Evolutionary conservation across 2,888 invertebrate genomes (phyloP).

Genomic region (Oxyscelio sp.): DNA sequence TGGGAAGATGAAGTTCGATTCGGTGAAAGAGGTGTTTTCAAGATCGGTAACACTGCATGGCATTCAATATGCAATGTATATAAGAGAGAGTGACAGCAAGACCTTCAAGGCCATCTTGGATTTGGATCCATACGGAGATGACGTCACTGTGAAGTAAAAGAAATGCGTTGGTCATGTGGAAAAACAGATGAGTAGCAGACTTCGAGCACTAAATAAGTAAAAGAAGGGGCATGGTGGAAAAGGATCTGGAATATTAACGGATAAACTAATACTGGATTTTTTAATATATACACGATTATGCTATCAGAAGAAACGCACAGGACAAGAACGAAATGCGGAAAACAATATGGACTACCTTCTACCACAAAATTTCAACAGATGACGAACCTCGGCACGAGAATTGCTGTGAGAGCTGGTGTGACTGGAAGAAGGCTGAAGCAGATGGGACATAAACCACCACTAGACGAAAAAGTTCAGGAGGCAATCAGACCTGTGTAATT

Average conservation of each 20-base stretch:
- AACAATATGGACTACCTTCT: conserved; percentile 78
- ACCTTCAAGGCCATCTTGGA: conserved; percentile 57
- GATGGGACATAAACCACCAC: conserved; percentile 8
- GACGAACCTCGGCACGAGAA: conserved; percentile 50
- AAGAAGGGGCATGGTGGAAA: conserved; percentile 58
- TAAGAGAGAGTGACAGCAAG: conserved; percentile 71
- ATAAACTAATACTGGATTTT: conserved; percentile 75
- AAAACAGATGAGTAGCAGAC: conserved; percentile 10
- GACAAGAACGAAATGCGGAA: conserved; percentile 75
- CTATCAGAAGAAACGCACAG: conserved; percentile 75
- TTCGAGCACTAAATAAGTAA: conserved; percentile 15
- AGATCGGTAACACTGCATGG: too few species aligned
- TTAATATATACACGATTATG: conserved; percentile 78
- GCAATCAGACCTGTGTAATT: conserved; percentile 66
- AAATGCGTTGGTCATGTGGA: conserved; percentile 1
- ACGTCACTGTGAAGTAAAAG: conserved; percentile 24
- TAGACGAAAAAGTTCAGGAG: conserved; percentile 46
- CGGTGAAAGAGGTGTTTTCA: too few species aligned
- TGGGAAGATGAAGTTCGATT: too few species aligned
- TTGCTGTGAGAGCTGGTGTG: conserved; percentile 38
- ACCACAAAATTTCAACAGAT: conserved; percentile 76
- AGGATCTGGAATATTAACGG: conserved; percentile 71
- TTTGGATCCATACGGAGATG: conserved; percentile 17
- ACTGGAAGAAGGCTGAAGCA: conserved; percentile 41
- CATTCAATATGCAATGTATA: too few species aligned